Evolutionary conservation across 2,888 invertebrate species (phyloP).

Genomic region (Chironomus tentans): DNA sequence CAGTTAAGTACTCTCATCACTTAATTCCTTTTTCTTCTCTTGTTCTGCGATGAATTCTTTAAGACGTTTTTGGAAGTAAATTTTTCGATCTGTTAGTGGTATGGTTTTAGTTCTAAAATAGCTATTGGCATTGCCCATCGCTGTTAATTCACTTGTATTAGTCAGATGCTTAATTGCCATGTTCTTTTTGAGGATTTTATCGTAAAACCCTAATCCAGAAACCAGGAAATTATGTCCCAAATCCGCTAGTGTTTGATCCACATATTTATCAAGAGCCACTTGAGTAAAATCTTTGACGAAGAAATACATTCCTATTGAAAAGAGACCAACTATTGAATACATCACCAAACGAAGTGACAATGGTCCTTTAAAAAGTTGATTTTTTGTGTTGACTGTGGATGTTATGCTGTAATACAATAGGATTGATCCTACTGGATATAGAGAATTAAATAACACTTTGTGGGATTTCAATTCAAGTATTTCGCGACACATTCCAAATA

Average conservation of each 20-base stretch:
- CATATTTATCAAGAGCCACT: slow-evolving; percentile 49
- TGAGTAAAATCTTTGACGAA: slow-evolving; percentile 56
- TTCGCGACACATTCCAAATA: slow-evolving; percentile 71
- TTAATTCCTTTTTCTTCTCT: not conserved
- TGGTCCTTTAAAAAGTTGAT: slow-evolving; percentile 50
- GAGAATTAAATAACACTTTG: slow-evolving; percentile 49
- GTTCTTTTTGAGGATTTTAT: slow-evolving; percentile 62
- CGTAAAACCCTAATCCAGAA: slow-evolving; percentile 69
- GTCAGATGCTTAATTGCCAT: slow-evolving; percentile 58
- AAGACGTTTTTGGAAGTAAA: slow-evolving; percentile 51
- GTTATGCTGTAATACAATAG: slow-evolving; percentile 47
- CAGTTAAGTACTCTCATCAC: too few species aligned
- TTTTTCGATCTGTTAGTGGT: slow-evolving; percentile 56
- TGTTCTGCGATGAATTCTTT: slow-evolving; percentile 36
- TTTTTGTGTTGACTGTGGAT: slow-evolving; percentile 45
- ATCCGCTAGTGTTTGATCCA: slow-evolving; percentile 52
- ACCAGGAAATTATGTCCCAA: slow-evolving; percentile 52
- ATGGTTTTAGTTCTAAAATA: slow-evolving; percentile 54
- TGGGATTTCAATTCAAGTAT: slow-evolving; percentile 54
- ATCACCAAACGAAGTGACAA: slow-evolving; percentile 40
- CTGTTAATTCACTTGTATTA: slow-evolving; percentile 53
- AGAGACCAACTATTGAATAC: not conserved
- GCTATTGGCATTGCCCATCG: slow-evolving; percentile 60
- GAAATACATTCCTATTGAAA: slow-evolving; percentile 30
- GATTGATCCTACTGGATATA: slow-evolving; percentile 45